Percentiles rank a stretch among this genome's conserved stretches.
phyloP scores from a whole-genome alignment of 1,140 invertebrate genomes.

The Uloborus diversus region DNA sequence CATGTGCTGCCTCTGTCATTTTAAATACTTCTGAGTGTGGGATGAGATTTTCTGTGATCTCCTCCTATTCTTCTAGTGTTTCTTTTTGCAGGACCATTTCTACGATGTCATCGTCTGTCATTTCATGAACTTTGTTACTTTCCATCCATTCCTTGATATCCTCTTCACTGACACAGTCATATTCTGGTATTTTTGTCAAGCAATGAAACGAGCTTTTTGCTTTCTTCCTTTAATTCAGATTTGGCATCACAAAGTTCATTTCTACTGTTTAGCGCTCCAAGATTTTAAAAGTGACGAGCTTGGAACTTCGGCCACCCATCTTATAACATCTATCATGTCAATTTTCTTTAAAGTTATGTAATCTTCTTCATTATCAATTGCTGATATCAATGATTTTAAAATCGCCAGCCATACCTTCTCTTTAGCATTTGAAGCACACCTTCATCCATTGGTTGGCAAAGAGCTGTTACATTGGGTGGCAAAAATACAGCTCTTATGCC shows the following conservation, averaged over 20 bases:
- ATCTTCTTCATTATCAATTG: background rate
- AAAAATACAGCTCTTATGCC: background rate
- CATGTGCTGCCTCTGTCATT: background rate
- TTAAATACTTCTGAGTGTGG: background rate
- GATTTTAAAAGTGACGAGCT: conserved; percentile 1
- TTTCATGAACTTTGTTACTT: conserved; percentile 5
- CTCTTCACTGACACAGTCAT: background rate
- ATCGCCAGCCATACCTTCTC: conserved; percentile 48
- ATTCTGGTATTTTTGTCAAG: background rate
- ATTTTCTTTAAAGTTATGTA: background rate
- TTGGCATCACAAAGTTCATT: too few relatives aligned
- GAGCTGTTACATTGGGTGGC: background rate
- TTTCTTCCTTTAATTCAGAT: background rate
- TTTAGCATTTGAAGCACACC: background rate
- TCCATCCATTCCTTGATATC: background rate
- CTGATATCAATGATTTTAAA: conserved; percentile 71
- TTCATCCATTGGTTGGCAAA: background rate
- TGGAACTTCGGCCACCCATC: background rate
- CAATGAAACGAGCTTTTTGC: background rate
- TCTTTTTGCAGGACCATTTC: background rate
- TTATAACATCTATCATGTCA: conserved; percentile 17
- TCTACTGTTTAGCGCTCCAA: too few relatives aligned
- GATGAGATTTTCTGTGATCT: conserved; percentile 21
- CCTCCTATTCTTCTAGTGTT: background rate
- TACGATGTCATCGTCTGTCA: conserved; percentile 7